Conservation (phyloP, 2,113 vertebrate genomes). For the Clarias magur region DNA sequence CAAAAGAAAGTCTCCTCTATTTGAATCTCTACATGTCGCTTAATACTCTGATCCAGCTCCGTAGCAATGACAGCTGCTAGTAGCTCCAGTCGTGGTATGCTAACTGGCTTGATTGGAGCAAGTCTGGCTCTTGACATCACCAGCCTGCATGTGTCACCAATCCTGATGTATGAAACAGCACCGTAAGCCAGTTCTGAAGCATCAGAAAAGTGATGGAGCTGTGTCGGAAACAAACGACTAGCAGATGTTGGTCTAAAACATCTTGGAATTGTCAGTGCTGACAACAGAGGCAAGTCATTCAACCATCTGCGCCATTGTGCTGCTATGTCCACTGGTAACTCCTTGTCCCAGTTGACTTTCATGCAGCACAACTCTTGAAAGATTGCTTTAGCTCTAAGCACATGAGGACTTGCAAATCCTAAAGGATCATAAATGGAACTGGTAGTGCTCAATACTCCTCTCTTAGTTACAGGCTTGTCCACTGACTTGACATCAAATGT, state of each 20-base stretch:
- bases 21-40: neutral
- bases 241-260: constrained; percentile 1
- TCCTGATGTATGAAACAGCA: constrained; percentile 13
- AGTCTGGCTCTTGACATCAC: constrained; percentile 26
- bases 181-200: constrained; percentile 10
- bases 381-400: constrained; percentile 13
- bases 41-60: neutral
- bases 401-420: constrained; percentile 1
- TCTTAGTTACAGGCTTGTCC: constrained; percentile 16
- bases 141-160: neutral
- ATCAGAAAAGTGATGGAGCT: constrained; percentile 12
- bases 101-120: neutral
- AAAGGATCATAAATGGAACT: constrained; percentile 24
- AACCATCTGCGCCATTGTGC: constrained; percentile 18
- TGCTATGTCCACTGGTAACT: neutral
- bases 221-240: neutral
- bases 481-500: constrained; percentile 8
- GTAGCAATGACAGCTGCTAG: neutral
- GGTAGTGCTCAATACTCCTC: constrained; percentile 20
- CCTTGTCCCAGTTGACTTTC: constrained; percentile 1
- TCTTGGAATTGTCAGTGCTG: neutral
- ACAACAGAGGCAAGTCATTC: constrained; percentile 4
- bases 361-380: constrained; percentile 13
- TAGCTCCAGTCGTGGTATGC: neutral
- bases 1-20: neutral